Evolutionary conservation across 2,888 invertebrate species (phyloP).

Genomic region (Cancer borealis): DNA sequence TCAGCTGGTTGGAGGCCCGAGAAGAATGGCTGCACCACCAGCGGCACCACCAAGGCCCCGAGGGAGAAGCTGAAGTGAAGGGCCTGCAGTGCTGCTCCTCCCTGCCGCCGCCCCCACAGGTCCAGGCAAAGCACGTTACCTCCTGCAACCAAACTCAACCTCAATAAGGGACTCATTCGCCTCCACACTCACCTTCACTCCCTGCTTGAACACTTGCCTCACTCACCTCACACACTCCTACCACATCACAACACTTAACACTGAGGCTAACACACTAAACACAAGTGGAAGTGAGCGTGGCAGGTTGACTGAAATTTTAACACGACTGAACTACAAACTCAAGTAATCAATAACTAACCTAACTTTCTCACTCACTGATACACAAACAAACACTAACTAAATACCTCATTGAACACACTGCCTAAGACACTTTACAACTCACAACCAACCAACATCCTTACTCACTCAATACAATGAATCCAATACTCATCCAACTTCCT

Average conservation of each 20-base stretch:
- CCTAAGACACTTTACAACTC: not conserved
- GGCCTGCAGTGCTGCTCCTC: slow-evolving; percentile 80
- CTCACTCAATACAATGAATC: too few species aligned
- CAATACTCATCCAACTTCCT: too few species aligned
- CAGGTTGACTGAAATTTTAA: too few species aligned
- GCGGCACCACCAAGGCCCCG: slow-evolving; percentile 81
- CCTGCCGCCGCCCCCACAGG: slow-evolving; percentile 79
- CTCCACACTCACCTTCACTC: not conserved
- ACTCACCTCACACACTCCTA: too few species aligned
- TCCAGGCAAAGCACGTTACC: slow-evolving; percentile 77
- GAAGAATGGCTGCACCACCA: slow-evolving; percentile 80
- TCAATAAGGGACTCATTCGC: not conserved
- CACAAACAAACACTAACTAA: not conserved
- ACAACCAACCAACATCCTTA: too few species aligned
- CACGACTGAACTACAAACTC: too few species aligned
- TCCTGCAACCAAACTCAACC: slow-evolving; percentile 55
- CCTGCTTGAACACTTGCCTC: not conserved
- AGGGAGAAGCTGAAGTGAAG: slow-evolving; percentile 81
- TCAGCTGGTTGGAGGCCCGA: slow-evolving; percentile 60
- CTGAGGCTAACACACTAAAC: too few species aligned
- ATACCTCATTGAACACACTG: not conserved
- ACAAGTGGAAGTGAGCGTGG: too few species aligned
- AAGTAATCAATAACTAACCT: not conserved
- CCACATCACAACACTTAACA: too few species aligned
- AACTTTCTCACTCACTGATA: not conserved